Evolutionary conservation across 1,140 invertebrate genomes (phyloP).

Genomic region (Periplaneta americana): DNA sequence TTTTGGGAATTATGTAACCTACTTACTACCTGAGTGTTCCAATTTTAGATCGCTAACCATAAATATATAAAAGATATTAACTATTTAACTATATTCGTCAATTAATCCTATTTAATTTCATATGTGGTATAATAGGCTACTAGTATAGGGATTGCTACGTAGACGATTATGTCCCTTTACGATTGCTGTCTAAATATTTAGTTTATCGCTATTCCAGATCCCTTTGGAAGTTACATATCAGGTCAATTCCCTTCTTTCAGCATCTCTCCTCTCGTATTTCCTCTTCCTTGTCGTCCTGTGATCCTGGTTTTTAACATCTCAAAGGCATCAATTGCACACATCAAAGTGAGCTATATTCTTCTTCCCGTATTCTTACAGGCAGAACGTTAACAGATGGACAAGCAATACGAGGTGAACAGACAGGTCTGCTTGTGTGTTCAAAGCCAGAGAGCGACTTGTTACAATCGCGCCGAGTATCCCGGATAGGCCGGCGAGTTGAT

Average conservation of each 20-base stretch:
- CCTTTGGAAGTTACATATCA: too few species aligned
- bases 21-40: too few species aligned
- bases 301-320: not conserved
- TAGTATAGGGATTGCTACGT: too few species aligned
- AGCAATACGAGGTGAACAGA: not conserved
- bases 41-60: too few species aligned
- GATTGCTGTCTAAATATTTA: too few species aligned
- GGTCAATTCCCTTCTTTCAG: not conserved
- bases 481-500: not conserved
- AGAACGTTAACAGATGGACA: not conserved
- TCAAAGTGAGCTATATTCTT: not conserved
- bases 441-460: not conserved
- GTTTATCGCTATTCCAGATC: too few species aligned
- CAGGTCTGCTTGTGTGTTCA: not conserved
- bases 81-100: too few species aligned
- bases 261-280: not conserved
- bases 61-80: too few species aligned
- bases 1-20: too few species aligned
- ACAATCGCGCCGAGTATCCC: not conserved
- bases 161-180: too few species aligned
- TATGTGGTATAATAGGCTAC: too few species aligned
- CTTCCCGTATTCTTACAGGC: not conserved
- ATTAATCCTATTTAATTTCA: too few species aligned
- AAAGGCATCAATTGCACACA: not conserved
- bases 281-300: not conserved